A percentile compares a stretch with the other conserved stretches of the same genome.
phyloP scores from a whole-genome alignment of 2,797 vertebrate species.

The Emydoidea blandingii region DNA sequence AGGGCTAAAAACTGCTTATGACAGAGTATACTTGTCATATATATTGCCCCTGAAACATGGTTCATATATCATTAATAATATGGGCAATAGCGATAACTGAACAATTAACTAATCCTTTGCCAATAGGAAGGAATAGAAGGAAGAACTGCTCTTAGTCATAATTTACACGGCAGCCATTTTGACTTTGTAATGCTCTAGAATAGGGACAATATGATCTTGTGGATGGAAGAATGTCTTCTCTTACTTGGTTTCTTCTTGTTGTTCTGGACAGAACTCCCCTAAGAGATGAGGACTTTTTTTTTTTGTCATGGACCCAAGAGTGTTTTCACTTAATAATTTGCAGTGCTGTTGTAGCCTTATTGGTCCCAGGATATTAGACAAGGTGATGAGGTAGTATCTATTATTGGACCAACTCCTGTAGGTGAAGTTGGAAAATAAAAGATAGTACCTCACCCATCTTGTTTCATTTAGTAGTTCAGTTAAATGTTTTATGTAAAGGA shows the following conservation, averaged over 20 bases:
- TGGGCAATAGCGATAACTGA: rapidly evolving
- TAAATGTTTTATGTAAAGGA: neutral
- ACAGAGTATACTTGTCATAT: rapidly evolving
- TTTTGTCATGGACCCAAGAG: neutral
- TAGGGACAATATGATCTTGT: rapidly evolving
- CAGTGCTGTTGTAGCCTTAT: neutral
- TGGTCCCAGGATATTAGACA: neutral
- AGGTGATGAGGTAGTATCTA: neutral
- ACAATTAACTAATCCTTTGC: rapidly evolving
- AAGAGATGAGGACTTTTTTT: neutral
- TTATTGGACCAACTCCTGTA: no score
- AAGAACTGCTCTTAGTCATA: rapidly evolving
- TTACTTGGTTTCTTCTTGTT: neutral
- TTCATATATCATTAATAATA: neutral
- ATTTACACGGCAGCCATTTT: neutral
- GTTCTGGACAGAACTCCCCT: neutral
- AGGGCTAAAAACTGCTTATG: neutral
- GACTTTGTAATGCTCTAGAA: neutral
- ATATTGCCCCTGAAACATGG: rapidly evolving
- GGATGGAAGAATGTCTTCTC: neutral
- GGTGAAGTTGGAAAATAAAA: no score
- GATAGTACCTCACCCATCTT: neutral
- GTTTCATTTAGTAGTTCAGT: neutral
- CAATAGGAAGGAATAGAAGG: neutral
- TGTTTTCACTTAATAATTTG: neutral